phyloP scores from a whole-genome alignment of 2,888 invertebrate species.

The Agonopterix alstromeriana region DNA sequence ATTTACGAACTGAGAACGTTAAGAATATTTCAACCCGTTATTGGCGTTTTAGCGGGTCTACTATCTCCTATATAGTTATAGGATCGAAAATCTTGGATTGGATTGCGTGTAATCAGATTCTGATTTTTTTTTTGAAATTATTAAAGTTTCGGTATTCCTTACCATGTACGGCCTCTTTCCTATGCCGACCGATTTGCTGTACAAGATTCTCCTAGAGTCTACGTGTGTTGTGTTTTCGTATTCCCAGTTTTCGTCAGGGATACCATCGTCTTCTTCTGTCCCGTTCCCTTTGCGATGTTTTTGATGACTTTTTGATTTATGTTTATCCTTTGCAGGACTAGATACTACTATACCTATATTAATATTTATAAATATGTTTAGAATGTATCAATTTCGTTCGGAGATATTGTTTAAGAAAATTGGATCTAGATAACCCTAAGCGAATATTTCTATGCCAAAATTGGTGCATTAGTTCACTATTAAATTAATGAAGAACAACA shows the following conservation, averaged over 20 bases:
- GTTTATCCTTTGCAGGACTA: constrained; percentile 14
- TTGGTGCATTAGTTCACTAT: not conserved
- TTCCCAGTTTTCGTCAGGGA: constrained; percentile 54
- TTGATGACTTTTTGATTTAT: not conserved
- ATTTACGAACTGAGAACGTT: too few relatives aligned
- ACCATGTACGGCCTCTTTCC: constrained; percentile 66
- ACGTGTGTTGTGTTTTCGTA: constrained; percentile 50
- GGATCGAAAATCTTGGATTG: too few relatives aligned
- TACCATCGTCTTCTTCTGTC: constrained; percentile 22
- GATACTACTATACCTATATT: constrained; percentile 17
- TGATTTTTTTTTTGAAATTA: too few relatives aligned
- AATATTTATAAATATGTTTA: not conserved
- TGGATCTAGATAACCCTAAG: too few relatives aligned
- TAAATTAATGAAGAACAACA: not conserved
- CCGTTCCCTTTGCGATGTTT: constrained; percentile 3
- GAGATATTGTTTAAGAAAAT: too few relatives aligned
- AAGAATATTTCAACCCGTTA: too few relatives aligned
- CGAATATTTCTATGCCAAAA: too few relatives aligned
- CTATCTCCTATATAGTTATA: too few relatives aligned
- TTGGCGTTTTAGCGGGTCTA: too few relatives aligned
- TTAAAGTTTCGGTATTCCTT: constrained; percentile 10
- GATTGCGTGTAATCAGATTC: too few relatives aligned
- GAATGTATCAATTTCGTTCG: too few relatives aligned
- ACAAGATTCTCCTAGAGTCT: constrained; percentile 57
- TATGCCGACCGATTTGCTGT: constrained; percentile 41